Conservation (phyloP, 1,140 invertebrate genomes). For the Drosophila setifemur region DNA sequence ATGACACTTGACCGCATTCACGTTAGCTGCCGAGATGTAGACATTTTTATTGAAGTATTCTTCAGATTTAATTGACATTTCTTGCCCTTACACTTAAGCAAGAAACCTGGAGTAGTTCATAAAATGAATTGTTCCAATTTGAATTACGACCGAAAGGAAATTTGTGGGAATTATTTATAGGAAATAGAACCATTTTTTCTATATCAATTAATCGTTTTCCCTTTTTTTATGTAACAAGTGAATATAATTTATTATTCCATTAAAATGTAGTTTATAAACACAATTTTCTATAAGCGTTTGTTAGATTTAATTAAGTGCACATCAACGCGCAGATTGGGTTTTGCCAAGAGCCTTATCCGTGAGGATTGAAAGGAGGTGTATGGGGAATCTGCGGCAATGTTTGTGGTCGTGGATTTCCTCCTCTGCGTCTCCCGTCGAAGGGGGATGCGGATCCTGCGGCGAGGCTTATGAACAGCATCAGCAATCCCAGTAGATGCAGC, state of each 20-base stretch:
- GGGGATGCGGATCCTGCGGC: conserved; percentile 29
- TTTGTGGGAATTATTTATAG: too few relatives aligned
- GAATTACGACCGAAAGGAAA: too few relatives aligned
- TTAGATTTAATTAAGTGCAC: too few relatives aligned
- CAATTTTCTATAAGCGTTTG: too few relatives aligned
- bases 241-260: too few relatives aligned
- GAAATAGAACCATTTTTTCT: too few relatives aligned
- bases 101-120: neutral
- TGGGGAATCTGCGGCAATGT: conserved; percentile 28
- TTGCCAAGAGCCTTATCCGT: conserved; percentile 44
- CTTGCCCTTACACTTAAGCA: conserved; percentile 12
- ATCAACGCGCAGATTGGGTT: too few relatives aligned
- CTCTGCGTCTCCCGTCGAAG: conserved; percentile 46
- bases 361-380: conserved; percentile 72
- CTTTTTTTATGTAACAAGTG: too few relatives aligned
- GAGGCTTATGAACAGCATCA: conserved; percentile 22
- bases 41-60: conserved; percentile 40
- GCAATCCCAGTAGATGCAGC: conserved; percentile 42
- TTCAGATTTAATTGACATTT: conserved; percentile 59
- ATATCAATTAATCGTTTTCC: too few relatives aligned
- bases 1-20: conserved; percentile 52
- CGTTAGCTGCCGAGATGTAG: conserved; percentile 11
- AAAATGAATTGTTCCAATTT: neutral
- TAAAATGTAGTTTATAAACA: too few relatives aligned
- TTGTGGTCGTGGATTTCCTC: neutral